Evolutionary conservation across 2,113 vertebrate genomes (phyloP).

Genomic region (Chionis minor): DNA sequence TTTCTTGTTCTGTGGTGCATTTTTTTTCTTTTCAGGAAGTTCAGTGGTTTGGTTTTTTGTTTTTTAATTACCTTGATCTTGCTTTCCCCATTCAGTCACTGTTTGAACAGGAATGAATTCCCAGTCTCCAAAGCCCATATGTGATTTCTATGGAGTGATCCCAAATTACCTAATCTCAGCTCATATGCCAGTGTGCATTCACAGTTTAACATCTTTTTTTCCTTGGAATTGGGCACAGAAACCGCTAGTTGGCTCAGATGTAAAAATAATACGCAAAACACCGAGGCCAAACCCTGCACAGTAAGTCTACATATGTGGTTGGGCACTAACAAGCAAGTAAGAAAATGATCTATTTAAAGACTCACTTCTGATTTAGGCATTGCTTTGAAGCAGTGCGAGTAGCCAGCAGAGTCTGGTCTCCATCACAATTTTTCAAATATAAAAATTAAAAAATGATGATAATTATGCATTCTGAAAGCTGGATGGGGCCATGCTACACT

Average conservation of each 20-base stretch:
- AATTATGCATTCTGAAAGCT: constrained; percentile 72
- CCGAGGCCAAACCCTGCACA: constrained; percentile 27
- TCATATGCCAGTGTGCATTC: constrained; percentile 61
- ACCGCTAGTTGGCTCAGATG: constrained; percentile 25
- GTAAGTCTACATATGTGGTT: constrained; percentile 7
- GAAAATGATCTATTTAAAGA: constrained; percentile 57
- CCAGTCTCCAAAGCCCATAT: constrained; percentile 67
- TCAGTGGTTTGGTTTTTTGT: not conserved
- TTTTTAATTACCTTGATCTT: constrained; percentile 18
- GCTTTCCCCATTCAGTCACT: constrained; percentile 18
- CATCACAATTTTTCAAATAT: constrained; percentile 70
- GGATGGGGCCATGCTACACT: constrained; percentile 73
- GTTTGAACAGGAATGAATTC: constrained; percentile 68
- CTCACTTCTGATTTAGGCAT: constrained; percentile 57
- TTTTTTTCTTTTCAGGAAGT: not conserved
- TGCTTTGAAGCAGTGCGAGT: constrained; percentile 54
- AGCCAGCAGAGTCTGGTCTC: constrained; percentile 57
- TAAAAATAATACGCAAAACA: constrained; percentile 56
- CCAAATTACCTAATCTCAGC: constrained; percentile 67
- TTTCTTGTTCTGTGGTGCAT: not conserved
- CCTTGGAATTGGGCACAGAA: constrained; percentile 48
- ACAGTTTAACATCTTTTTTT: constrained; percentile 53
- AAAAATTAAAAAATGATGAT: constrained; percentile 78
- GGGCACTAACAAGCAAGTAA: constrained; percentile 57
- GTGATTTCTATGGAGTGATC: constrained; percentile 64